Base-by-base conservation (phyloP, 2,888 invertebrate species). In the Portevinia maculata region DNA sequence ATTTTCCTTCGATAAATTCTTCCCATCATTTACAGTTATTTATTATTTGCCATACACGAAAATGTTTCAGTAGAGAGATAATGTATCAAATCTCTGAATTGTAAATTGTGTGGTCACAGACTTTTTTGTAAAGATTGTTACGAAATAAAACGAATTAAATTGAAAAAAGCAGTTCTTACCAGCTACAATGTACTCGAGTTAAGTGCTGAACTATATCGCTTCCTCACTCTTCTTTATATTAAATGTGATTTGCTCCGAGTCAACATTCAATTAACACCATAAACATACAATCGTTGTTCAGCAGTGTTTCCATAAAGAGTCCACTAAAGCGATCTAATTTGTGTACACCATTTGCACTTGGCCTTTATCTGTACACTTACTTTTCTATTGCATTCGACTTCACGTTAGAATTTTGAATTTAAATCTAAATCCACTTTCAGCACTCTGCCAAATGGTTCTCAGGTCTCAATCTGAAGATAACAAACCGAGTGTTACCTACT, bases 181-280 rank as follows among this genome's bases (percentile, higher is more conserved):
- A n/a, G n/a, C n/a, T n/a, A n/a, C n/a, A n/a, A n/a, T n/a, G n/a
- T n/a, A n/a, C n/a, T n/a, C n/a, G n/a, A n/a, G n/a, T n/a, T n/a
- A n/a, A n/a, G n/a, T n/a, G n/a, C n/a, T n/a, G n/a, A n/a, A n/a
- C n/a, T n/a, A n/a, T n/a, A n/a, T n/a, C n/a, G n/a, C n/a, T n/a
- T n/a, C n/a, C n/a, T n/a, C n/a, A n/a, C n/a, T n/a, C n/a, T n/a
- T n/a, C 55, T 13, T 39, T 55, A 37, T 55, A 37, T 13, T 2
- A 5, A 34, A 34, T 8, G 4, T n/a, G 7, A 24, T 41, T 41
- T 30, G 17, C 11, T 21, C 15, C 21, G 13, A 15, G 24, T 48
- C 34, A 69, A 48, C 48, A 69, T 69, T 69, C 34, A 55, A 55
- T 69, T 55, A 64, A n/a, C 64, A 30, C 39, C 30, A 30, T 55